Conservation (phyloP, 2,113 vertebrate species). For the Sylvilagus bachmani region DNA sequence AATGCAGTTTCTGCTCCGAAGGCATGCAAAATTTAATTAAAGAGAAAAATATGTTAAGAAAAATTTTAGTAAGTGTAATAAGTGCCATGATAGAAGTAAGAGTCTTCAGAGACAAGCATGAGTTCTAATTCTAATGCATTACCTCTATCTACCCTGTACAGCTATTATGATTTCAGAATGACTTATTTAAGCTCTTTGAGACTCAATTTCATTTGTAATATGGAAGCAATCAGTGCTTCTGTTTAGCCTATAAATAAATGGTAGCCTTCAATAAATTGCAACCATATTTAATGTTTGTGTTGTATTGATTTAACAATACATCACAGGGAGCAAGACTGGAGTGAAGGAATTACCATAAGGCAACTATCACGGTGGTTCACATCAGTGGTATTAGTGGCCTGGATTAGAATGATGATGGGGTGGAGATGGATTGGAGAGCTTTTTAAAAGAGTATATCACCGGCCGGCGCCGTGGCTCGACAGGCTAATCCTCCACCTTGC, state of each 20-base stretch:
- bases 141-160: background rate
- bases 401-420: background rate
- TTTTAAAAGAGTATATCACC: too few relatives aligned
- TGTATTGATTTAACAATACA: background rate
- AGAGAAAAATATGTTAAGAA: background rate
- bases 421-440: background rate
- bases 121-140: background rate
- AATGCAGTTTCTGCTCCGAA: background rate
- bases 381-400: background rate
- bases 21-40: background rate
- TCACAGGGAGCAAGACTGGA: background rate
- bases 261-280: background rate
- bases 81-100: background rate
- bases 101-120: background rate
- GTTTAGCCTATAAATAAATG: background rate
- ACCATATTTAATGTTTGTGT: background rate
- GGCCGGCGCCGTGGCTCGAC: too few relatives aligned
- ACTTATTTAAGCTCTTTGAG: constrained; percentile 8
- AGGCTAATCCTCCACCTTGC: too few relatives aligned
- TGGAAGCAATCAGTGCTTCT: background rate
- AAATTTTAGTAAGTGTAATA: background rate
- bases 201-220: background rate
- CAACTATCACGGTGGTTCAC: background rate
- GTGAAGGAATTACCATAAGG: background rate
- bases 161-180: background rate